phyloP scores from a whole-genome alignment of 2,888 invertebrate species.

The Anticlea derivata region DNA sequence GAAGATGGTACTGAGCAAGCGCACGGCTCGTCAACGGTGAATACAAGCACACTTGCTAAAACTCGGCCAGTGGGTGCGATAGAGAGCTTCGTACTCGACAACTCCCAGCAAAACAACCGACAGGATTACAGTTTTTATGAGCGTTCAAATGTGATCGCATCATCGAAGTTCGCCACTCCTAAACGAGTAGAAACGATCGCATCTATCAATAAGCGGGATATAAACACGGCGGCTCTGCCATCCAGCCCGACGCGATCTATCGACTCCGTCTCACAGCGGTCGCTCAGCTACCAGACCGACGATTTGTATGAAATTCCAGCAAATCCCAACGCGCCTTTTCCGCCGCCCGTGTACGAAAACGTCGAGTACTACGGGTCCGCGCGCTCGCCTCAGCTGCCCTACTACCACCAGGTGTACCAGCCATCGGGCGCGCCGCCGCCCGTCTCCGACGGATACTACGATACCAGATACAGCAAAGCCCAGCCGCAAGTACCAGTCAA shows the following conservation, averaged over 20 bases:
- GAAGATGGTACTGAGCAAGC: constrained; percentile 80
- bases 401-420: constrained; percentile 84
- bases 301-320: constrained; percentile 77
- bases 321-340: constrained; percentile 66
- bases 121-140: constrained; percentile 84
- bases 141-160: constrained; percentile 89
- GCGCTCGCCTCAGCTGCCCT: constrained; percentile 83
- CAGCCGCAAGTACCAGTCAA: constrained; percentile 91
- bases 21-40: constrained; percentile 69
- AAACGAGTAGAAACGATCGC: constrained; percentile 88
- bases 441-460: constrained; percentile 76
- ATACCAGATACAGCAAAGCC: constrained; percentile 87
- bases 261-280: constrained; percentile 85
- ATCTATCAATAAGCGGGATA: constrained; percentile 71
- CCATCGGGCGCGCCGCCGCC: constrained; percentile 67
- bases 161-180: constrained; percentile 90
- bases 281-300: constrained; percentile 76
- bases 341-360: constrained; percentile 89
- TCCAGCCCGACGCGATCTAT: constrained; percentile 85
- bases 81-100: constrained; percentile 86
- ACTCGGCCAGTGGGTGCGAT: constrained; percentile 85
- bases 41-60: constrained; percentile 69
- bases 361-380: constrained; percentile 90
- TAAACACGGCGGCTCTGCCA: constrained; percentile 66
- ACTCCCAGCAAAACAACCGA: constrained; percentile 69